Conservation (phyloP, 2,888 invertebrate genomes). For the Epicampocera succincta region DNA sequence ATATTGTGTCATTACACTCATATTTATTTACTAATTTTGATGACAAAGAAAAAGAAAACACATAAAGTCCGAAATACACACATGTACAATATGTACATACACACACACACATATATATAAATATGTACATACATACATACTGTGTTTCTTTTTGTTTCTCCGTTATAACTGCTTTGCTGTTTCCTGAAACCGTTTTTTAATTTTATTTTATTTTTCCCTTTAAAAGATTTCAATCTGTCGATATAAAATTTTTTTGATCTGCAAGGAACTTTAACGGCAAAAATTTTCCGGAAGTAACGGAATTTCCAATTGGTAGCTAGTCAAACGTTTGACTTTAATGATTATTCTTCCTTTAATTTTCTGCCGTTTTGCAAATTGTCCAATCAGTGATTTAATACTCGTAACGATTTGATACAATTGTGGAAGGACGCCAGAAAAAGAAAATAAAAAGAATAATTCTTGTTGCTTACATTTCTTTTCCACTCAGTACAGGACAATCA, state of each 20-base stretch:
- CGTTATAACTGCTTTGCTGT: constrained; percentile 49
- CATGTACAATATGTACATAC: not conserved
- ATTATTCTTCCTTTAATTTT: constrained; percentile 43
- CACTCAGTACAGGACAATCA: too few relatives aligned
- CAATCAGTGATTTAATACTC: constrained; percentile 22
- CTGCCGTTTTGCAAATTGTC: constrained; percentile 9
- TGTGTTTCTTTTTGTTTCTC: constrained; percentile 35
- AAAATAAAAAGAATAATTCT: constrained; percentile 19
- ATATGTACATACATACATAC: too few relatives aligned
- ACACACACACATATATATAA: too few relatives aligned
- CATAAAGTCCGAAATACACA: not conserved
- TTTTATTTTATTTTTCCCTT: constrained; percentile 10
- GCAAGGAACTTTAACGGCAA: constrained; percentile 11
- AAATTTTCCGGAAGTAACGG: constrained; percentile 51
- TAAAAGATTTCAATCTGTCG: constrained; percentile 42
- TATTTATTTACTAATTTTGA: not conserved
- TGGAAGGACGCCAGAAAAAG: not conserved
- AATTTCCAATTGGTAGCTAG: constrained; percentile 56
- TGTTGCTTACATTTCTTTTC: not conserved
- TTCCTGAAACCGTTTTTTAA: constrained; percentile 49
- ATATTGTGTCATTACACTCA: not conserved
- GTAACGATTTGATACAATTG: constrained; percentile 11
- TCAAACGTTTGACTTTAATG: constrained; percentile 63
- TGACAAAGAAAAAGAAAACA: not conserved
- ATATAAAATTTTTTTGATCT: constrained; percentile 36